Percentiles rank a stretch among this genome's conserved stretches.
Conservation (phyloP, 2,888 invertebrate genomes). For the Luperina nickerlii region DNA sequence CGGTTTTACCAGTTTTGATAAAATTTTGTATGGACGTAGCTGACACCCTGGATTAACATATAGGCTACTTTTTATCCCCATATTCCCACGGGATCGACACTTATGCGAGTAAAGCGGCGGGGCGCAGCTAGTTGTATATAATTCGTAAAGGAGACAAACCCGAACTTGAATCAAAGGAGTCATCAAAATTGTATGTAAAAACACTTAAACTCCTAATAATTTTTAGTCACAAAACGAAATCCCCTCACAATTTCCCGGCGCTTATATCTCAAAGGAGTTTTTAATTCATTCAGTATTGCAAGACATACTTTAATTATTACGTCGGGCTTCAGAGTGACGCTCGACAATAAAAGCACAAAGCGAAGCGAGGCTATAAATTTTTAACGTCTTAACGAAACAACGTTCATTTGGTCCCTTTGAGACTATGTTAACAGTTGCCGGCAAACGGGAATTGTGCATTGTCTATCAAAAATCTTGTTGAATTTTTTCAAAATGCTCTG, state of each 20-base stretch:
- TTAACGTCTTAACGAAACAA: constrained; percentile 85
- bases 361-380: constrained; percentile 81
- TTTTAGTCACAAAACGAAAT: constrained; percentile 38
- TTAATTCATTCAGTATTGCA: constrained; percentile 64
- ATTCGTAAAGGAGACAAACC: no score
- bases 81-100: no score
- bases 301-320: constrained; percentile 72
- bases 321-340: constrained; percentile 63
- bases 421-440: constrained; percentile 49
- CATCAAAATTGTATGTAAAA: neutral
- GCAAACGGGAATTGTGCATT: constrained; percentile 48
- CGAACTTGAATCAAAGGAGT: no score
- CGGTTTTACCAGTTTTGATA: no score
- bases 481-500: constrained; percentile 17
- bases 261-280: constrained; percentile 61
- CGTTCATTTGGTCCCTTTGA: constrained; percentile 81
- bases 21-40: no score
- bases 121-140: no score
- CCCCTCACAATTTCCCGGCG: constrained; percentile 34
- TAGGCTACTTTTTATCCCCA: no score
- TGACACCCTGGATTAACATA: no score
- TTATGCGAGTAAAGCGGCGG: no score
- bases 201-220: neutral
- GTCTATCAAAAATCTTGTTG: constrained; percentile 49
- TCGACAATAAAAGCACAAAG: constrained; percentile 84